Evolutionary conservation across 2,888 invertebrate genomes (phyloP).

Genomic region (Lithophane ornitopus): DNA sequence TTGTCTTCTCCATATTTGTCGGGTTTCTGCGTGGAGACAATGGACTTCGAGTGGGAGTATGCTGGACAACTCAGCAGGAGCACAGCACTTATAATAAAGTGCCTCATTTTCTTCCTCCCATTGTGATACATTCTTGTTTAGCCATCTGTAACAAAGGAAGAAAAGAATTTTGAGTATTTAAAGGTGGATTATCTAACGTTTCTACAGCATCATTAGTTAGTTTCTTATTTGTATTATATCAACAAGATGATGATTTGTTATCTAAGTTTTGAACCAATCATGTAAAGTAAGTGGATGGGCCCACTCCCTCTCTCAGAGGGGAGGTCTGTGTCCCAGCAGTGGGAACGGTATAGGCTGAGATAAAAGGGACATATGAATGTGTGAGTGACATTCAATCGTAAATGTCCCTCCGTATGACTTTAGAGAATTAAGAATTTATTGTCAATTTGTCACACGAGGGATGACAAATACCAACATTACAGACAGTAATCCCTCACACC

Average conservation of each 20-base stretch:
- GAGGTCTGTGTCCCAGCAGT: not conserved
- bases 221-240: not conserved
- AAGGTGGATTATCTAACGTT: not conserved
- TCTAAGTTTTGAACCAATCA: not conserved
- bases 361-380: not conserved
- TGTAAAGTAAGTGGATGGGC: not conserved
- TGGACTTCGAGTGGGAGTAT: slow-evolving; percentile 72
- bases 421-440: not conserved
- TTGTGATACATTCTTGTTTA: slow-evolving; percentile 79
- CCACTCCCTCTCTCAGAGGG: not conserved
- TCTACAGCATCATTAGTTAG: not conserved
- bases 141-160: slow-evolving; percentile 83
- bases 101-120: slow-evolving; percentile 83
- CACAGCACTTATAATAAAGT: slow-evolving; percentile 77
- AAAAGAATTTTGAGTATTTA: not conserved
- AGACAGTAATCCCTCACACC: not conserved
- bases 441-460: too few relatives aligned
- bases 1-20: slow-evolving; percentile 73
- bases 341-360: not conserved
- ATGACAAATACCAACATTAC: not conserved
- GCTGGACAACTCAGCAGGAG: slow-evolving; percentile 72
- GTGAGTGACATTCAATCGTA: not conserved
- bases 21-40: slow-evolving; percentile 71
- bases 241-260: not conserved
- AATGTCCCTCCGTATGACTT: not conserved